phyloP scores from a whole-genome alignment of 2,888 invertebrate genomes.

The Gryllus longicercus region DNA sequence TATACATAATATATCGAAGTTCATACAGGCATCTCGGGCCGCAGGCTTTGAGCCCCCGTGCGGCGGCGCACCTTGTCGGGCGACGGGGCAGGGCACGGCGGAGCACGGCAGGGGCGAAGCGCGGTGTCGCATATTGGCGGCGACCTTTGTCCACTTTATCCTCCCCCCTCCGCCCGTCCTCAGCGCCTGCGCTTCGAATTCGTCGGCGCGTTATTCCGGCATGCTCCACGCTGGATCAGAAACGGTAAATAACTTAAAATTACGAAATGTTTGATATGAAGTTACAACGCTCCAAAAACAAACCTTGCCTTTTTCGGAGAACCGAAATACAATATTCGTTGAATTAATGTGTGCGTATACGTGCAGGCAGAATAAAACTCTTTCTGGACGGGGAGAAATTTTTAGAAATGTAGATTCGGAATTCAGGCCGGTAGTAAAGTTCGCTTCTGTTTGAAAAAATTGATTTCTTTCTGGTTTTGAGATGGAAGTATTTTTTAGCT shows the following conservation, averaged over 20 bases:
- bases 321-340: too few relatives aligned
- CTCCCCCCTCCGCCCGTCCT: neutral
- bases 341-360: too few relatives aligned
- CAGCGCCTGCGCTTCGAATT: neutral
- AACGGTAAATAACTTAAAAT: neutral
- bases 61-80: neutral
- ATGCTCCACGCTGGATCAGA: neutral
- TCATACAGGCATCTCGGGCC: neutral
- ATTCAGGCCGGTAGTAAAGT: too few relatives aligned
- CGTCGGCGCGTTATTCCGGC: neutral
- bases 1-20: conserved; percentile 7
- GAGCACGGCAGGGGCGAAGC: neutral
- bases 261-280: neutral
- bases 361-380: too few relatives aligned
- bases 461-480: too few relatives aligned
- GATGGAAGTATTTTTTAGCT: too few relatives aligned
- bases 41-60: neutral
- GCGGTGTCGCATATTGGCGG: neutral
- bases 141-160: neutral
- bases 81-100: neutral
- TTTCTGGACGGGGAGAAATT: too few relatives aligned
- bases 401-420: too few relatives aligned
- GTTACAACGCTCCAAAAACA: neutral
- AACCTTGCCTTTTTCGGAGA: too few relatives aligned
- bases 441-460: too few relatives aligned